Evolutionary conservation across 2,113 vertebrate species (phyloP).

Genomic region (Catharus bicknelli): DNA sequence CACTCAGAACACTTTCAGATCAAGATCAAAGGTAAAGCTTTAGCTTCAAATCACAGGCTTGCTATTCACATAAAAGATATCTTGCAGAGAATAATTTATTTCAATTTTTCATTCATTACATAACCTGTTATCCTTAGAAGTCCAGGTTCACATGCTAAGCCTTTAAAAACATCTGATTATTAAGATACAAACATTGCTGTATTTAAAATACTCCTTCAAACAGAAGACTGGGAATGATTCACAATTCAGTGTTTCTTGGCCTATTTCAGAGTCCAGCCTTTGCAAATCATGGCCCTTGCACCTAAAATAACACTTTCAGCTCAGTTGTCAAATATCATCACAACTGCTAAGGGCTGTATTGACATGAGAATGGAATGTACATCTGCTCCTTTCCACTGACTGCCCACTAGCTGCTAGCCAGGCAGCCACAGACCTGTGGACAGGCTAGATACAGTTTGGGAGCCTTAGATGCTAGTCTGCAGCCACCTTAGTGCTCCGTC

Average conservation of each 20-base stretch:
- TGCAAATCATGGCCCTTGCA: background rate
- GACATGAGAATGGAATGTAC: accelerated
- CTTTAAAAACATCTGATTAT: background rate
- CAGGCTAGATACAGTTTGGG: background rate
- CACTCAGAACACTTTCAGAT: accelerated
- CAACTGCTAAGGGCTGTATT: background rate
- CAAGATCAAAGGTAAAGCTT: constrained; percentile 17
- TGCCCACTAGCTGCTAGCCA: background rate
- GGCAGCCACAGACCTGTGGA: background rate
- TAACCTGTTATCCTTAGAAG: background rate
- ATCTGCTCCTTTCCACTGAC: background rate
- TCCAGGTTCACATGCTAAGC: background rate
- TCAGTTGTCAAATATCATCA: background rate
- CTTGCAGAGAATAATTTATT: background rate
- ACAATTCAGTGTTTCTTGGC: background rate
- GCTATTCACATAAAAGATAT: background rate
- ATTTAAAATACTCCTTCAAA: background rate
- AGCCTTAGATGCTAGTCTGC: background rate
- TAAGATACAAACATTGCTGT: background rate
- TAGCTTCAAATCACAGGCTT: background rate
- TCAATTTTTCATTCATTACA: background rate
- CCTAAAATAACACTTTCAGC: background rate
- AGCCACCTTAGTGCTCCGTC: background rate
- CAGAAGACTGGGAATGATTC: background rate
- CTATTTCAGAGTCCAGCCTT: background rate